Percentiles rank a stretch among this genome's conserved stretches.
phyloP scores from a whole-genome alignment of 2,113 vertebrate species.

The Notothenia rossii region DNA sequence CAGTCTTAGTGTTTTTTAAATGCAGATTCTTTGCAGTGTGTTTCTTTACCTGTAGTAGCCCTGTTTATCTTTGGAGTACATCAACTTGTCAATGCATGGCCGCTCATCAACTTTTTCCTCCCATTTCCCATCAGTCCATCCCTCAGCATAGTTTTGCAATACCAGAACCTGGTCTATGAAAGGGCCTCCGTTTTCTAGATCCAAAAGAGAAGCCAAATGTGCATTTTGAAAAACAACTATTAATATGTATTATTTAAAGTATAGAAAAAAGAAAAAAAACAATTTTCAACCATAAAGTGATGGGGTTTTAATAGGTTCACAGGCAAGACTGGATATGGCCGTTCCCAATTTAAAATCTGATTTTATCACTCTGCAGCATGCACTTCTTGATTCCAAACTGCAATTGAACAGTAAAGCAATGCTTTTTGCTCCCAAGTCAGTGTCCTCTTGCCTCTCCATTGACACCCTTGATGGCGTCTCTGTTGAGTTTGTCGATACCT shows the following conservation, averaged over 20 bases:
- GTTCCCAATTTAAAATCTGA: too few species aligned
- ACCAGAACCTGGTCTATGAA: slow-evolving; percentile 95
- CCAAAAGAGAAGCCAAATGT: neutral
- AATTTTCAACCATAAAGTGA: neutral
- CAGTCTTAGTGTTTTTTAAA: neutral
- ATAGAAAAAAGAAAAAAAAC: neutral
- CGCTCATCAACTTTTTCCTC: slow-evolving; percentile 94
- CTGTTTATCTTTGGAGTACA: slow-evolving; percentile 92
- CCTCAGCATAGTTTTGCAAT: slow-evolving; percentile 93
- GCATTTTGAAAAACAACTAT: neutral
- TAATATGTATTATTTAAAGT: neutral
- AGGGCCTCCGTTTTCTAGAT: slow-evolving; percentile 93
- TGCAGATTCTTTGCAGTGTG: neutral
- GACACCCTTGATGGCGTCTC: too few species aligned
- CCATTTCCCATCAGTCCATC: slow-evolving; percentile 96
- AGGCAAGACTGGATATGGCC: neutral
- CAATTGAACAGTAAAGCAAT: too few species aligned
- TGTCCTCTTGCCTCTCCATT: too few species aligned
- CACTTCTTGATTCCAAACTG: too few species aligned
- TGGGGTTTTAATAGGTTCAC: neutral
- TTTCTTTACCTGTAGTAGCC: slow-evolving; percentile 90
- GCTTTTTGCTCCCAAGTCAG: too few species aligned
- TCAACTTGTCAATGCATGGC: slow-evolving; percentile 89
- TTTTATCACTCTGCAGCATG: too few species aligned
- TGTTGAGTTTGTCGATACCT: too few species aligned